Conservation (phyloP, 2,888 invertebrate genomes). For the Pyrocoelia pectoralis region DNA sequence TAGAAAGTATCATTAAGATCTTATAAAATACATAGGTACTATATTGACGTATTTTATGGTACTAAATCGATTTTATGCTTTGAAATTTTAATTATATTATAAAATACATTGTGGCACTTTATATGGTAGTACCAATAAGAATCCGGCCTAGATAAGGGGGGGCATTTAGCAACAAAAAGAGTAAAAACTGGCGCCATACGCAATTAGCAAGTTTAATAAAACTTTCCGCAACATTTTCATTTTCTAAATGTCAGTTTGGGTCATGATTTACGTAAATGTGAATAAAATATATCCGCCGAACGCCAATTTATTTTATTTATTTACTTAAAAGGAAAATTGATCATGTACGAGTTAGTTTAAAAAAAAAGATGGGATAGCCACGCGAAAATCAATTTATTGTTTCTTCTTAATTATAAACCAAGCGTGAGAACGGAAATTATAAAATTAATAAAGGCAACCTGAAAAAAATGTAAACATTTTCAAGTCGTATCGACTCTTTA, state of each 20-base stretch:
- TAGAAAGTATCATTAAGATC: conserved; percentile 6
- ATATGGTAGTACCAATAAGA: background rate
- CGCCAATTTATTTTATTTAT: background rate
- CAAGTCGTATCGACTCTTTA: background rate
- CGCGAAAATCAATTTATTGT: conserved; percentile 1
- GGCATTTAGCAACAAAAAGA: background rate
- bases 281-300: background rate
- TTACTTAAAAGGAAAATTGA: background rate
- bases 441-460: background rate
- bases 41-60: conserved; percentile 4
- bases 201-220: conserved; percentile 2
- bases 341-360: background rate
- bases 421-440: conserved; percentile 9
- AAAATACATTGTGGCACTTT: background rate
- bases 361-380: background rate
- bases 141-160: too few relatives aligned
- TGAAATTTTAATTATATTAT: background rate
- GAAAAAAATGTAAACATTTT: too few relatives aligned
- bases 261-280: background rate
- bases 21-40: background rate
- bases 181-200: background rate
- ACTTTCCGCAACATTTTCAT: background rate
- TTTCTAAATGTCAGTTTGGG: conserved; percentile 2
- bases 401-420: background rate
- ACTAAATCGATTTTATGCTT: background rate